These are phyloP conservation scores for Toxotes lorentzi DNA, from an alignment of 2,797 vertebrate genomes.

Conservation along the genomic window DNA sequence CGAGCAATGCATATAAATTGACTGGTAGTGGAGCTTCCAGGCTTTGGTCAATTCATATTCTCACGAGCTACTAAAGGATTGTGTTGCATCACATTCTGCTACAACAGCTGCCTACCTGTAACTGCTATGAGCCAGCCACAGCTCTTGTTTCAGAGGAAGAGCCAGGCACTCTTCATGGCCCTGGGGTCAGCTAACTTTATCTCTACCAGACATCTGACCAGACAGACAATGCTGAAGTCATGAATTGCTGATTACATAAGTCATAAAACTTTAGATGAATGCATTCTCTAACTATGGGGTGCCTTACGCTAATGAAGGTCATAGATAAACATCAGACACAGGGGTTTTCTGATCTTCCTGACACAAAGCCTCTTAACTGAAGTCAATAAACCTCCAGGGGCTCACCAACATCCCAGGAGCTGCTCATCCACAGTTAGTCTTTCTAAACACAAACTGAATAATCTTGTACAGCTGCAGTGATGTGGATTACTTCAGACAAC, in stretches of 20 bases:
- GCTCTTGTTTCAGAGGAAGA: conserved; percentile 20
- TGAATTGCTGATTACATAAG: conserved; percentile 55
- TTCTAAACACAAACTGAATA: conserved; percentile 43
- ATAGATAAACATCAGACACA: conserved; percentile 74
- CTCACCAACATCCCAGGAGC: conserved; percentile 36
- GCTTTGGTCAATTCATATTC: conserved; percentile 14
- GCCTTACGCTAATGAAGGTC: conserved; percentile 63
- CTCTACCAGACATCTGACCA: conserved; percentile 70
- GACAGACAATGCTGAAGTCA: conserved; percentile 60
- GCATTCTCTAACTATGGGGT: conserved; percentile 62
- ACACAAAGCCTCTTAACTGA: conserved; percentile 59
- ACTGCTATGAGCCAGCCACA: conserved; percentile 2
- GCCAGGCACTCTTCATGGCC: conserved; percentile 14
- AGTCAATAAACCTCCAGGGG: conserved; percentile 69
- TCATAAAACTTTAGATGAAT: conserved; percentile 74
- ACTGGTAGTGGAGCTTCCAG: not conserved
- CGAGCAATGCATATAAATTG: conserved; percentile 6
- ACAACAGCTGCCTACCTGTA: conserved; percentile 37
- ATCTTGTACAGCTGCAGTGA: conserved; percentile 36
- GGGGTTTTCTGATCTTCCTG: conserved; percentile 56
- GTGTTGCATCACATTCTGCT: conserved; percentile 17
- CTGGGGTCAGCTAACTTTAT: conserved; percentile 53
- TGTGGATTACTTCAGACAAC: conserved; percentile 35
- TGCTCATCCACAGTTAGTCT: conserved; percentile 44
- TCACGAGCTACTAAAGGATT: conserved; percentile 3